A percentile compares a stretch with the other conserved stretches of the same genome.
phyloP scores from a whole-genome alignment of 2,888 invertebrate species.

The Sipha maydis region DNA sequence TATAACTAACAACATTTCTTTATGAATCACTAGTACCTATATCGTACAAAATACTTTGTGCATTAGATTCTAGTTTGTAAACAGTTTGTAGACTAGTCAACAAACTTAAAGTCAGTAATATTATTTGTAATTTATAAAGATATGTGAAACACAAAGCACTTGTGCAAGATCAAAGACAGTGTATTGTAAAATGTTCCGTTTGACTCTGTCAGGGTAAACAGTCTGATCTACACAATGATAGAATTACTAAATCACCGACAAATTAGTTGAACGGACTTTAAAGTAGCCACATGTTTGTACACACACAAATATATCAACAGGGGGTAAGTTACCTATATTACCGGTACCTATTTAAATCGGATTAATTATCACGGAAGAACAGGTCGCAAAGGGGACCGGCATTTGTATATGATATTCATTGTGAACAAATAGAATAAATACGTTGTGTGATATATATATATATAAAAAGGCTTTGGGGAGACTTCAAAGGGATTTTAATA shows the following conservation, averaged over 20 bases:
- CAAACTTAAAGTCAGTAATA: neutral
- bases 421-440: slow-evolving; percentile 56
- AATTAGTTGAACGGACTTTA: slow-evolving; percentile 38
- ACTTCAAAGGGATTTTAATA: slow-evolving; percentile 61
- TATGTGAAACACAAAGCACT: neutral
- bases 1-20: neutral
- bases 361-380: slow-evolving; percentile 56
- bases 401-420: slow-evolving; percentile 53
- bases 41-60: neutral
- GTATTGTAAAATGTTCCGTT: neutral
- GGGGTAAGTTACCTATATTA: slow-evolving; percentile 13
- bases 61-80: neutral
- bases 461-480: slow-evolving; percentile 50
- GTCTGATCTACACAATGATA: neutral
- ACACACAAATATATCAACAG: slow-evolving; percentile 33
- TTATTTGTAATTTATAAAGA: slow-evolving; percentile 1
- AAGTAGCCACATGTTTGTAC: slow-evolving; percentile 18
- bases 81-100: neutral
- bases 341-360: slow-evolving; percentile 41
- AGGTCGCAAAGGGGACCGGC: slow-evolving; percentile 34
- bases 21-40: neutral
- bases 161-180: slow-evolving; percentile 16
- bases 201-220: neutral
- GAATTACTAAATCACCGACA: neutral
- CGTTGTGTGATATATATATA: neutral